Conservation (phyloP, 30 jellyfish, hydroid and myxozoan species). For the Hydractinia echinata region DNA sequence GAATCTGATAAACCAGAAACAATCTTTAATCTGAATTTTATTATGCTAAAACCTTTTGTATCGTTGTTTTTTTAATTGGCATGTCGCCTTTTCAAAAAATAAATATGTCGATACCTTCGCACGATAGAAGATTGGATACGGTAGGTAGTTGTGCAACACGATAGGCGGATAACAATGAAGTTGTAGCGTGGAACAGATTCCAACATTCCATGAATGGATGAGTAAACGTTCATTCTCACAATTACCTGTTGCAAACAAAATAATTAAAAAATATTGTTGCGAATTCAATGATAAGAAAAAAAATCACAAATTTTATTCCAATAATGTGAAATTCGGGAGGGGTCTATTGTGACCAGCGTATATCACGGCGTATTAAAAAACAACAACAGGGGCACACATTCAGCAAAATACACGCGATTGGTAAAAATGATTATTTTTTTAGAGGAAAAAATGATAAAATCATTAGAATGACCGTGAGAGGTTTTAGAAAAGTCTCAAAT, state of each 20-base stretch:
- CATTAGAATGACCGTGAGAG: too few species aligned
- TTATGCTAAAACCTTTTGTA: not conserved
- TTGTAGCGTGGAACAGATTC: conserved; percentile 69
- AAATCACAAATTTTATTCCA: too few species aligned
- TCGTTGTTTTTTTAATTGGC: not conserved
- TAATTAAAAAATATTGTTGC: too few species aligned
- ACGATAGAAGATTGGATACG: conserved; percentile 47
- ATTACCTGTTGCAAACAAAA: conserved; percentile 45
- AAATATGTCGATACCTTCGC: conserved; percentile 42
- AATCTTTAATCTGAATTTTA: not conserved
- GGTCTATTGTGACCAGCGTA: too few species aligned
- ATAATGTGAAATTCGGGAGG: too few species aligned
- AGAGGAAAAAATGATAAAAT: too few species aligned
- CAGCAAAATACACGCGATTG: too few species aligned
- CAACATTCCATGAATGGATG: conserved; percentile 63
- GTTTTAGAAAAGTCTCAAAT: too few species aligned
- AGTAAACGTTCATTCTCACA: conserved; percentile 56
- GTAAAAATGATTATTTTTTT: too few species aligned
- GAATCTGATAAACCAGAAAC: not conserved
- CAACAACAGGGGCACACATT: too few species aligned
- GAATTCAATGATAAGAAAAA: too few species aligned
- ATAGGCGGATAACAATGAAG: conserved; percentile 84
- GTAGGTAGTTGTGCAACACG: conserved; percentile 77
- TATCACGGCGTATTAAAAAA: too few species aligned
- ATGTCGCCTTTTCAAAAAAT: not conserved